Evolutionary conservation across 53 echinoderm and acorn worm species (phyloP).

Genomic region (Luidia sarsii): DNA sequence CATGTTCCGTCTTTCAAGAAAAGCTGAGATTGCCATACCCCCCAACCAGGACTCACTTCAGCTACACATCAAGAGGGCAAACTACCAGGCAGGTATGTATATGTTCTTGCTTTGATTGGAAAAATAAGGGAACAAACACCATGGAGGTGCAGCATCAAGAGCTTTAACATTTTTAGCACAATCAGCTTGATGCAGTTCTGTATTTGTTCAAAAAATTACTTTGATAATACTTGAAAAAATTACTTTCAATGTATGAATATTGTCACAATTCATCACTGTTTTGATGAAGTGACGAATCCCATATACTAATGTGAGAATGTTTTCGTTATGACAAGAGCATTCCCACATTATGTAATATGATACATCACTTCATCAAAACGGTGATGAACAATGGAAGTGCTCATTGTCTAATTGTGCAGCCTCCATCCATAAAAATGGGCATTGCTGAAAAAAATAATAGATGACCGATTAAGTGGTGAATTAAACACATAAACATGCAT

Average conservation of each 20-base stretch:
- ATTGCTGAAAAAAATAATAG: conserved; percentile 8
- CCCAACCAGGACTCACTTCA: conserved; percentile 67
- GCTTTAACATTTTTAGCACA: neutral
- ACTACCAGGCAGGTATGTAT: conserved; percentile 65
- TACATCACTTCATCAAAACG: too few relatives aligned
- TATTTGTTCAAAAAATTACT: neutral
- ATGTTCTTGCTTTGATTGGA: neutral
- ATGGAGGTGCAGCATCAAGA: neutral
- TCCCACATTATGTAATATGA: too few relatives aligned
- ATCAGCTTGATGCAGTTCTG: neutral
- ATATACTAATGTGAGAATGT: neutral
- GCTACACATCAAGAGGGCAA: conserved; percentile 59
- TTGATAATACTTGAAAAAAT: too few relatives aligned
- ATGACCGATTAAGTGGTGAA: neutral
- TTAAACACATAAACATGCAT: neutral
- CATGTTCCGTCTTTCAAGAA: conserved; percentile 28
- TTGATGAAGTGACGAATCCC: too few relatives aligned
- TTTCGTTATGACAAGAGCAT: too few relatives aligned
- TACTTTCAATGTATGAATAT: too few relatives aligned
- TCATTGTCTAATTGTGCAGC: neutral
- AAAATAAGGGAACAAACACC: conserved; percentile 1
- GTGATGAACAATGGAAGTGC: neutral
- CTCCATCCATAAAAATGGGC: conserved; percentile 16
- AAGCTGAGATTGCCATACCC: conserved; percentile 48
- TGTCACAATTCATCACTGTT: too few relatives aligned